Base-by-base conservation (phyloP, 1,140 invertebrate genomes). In the Archivesica marissinica region DNA sequence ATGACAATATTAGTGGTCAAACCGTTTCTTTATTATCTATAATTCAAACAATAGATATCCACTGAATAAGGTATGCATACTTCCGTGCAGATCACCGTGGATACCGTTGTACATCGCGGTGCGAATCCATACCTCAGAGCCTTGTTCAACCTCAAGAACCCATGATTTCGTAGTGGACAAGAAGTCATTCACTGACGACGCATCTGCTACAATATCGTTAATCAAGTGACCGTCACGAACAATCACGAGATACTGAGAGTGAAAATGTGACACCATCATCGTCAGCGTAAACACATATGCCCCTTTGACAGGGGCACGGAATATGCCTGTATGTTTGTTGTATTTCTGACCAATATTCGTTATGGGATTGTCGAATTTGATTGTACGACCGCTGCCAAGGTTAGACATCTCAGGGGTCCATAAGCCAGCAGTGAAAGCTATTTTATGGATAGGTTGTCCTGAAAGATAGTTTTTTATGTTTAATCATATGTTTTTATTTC, bases 301-400 rank as follows among this genome's bases (percentile, higher is more conserved):
- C 0, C 82, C 82, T 28, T 56, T 38, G 11, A 52, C 1, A 13
- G 74, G 74, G n/a, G 82, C 72, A 13, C 25, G 54, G 44, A 85
- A 85, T 30, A 41, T 0, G 0, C 82, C 82, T 2, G 61, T 66
- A 38, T 56, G 11, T 0, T 35, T 2, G 44, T 85, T 35, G 47
- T 85, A 85, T 0, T 30, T 38, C 28, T 61, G 56, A 11, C 82
- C 75, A 59, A 56, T 44, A 33, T 85, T 85, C 0, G 74, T 85
- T 0, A 77, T 41, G 4, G 59, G 61, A 20, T 35, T 52, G 25
- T 85, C 75, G 25, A 85, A 85, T 2, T 78, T 59, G 0, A 85
- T 50, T 0, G 61, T 41, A 23, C 78, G 74, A 28, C 54, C 28
- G 2, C 25, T 0, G 20, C 82, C 82, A 77, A 85, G 74, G 20